Base-by-base conservation (phyloP, 2,888 invertebrate species). In the Arge pagana region DNA sequence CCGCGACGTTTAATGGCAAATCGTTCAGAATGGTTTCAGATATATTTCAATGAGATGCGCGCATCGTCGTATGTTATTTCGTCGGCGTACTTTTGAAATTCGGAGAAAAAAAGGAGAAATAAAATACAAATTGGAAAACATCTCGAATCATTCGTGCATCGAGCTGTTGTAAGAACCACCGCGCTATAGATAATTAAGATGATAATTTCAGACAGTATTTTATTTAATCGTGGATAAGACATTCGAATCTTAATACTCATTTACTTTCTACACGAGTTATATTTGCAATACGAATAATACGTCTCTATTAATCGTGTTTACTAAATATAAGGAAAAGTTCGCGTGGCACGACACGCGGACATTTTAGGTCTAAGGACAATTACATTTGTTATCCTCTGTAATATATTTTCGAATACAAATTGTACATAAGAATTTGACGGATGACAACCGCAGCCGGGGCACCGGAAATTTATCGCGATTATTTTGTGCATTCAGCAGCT, bases 401-500 rank as follows among this genome's bases (percentile, higher is more conserved):
- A 63, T 65, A 65, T 68, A 68, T 68, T 70, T 69, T 70, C 66
- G 61, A 69, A 65, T 55, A 62, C 51, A 62, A 61, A 54, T n/a
- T 70, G 66, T 45, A 45, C 36, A 55, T 36, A 39, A 45, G 39
- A 10, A 45, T 45, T 35, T 16, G 10, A 24, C 15, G 11, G 23
- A 31, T 21, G 35, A 33, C n/a, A n/a, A n/a, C n/a, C n/a, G n/a
- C n/a, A n/a, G n/a, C n/a, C n/a, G n/a, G n/a, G n/a, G n/a, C n/a
- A n/a, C n/a, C n/a, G n/a, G n/a, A n/a, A n/a, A n/a, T n/a, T n/a
- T n/a, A n/a, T n/a, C n/a, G n/a, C n/a, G n/a, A n/a, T n/a, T n/a
- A n/a, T n/a, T n/a, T n/a, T n/a, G n/a, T n/a, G n/a, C n/a, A n/a
- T n/a, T n/a, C n/a, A n/a, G n/a, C n/a, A n/a, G n/a, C n/a, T n/a